Evolutionary conservation across 2,888 invertebrate genomes (phyloP), one percentile per base, ranked within the genome.

Genomic region (Agrilus cyanescens): DNA sequence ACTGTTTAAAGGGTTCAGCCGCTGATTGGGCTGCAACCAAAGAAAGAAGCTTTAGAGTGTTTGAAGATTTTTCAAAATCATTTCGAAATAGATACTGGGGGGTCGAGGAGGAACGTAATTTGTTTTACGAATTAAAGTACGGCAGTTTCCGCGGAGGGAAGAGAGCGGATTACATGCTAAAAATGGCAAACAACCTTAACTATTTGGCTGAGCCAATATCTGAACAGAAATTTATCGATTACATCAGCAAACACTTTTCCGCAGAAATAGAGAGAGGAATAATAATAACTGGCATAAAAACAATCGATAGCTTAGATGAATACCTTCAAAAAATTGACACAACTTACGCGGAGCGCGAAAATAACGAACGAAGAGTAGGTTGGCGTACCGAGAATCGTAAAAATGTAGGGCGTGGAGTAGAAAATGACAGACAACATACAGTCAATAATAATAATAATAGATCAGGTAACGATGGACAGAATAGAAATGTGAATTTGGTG

Each of bases 51-150:
- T 43, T 43, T 14, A 10, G 12, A 16, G 25, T 13, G 1, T 39
- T 20, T 15, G 18, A 40, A 4, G 29, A 16, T 20, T 40, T 43
- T 40, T 10, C 29, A 12, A 14, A 3, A 4, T 25, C 40, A 12
- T 43, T 43, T 14, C 15, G 18, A n/a, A 14, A n/a, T 32, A 43
- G 43, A 33, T 43, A 13, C n/a, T 43, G 39, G 39, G 30, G 39
- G 7, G 33, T 33, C 14, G 43, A 39, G 30, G 18, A 40, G 10
- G 32, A 43, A 14, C 5, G 43, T 18, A 32, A 43, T 8, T 14
- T 39, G 12, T 40, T 20, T 32, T 16, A 32, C 12, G 29, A 40
- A n/a, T 12, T 43, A 4, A 39, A 32, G 12, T 43, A 16, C 18
- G 41, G 35, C 2, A n/a, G 29, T 12, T 42, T 37, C 12, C 20